These are phyloP conservation scores for Chionis minor DNA, from an alignment of 2,113 vertebrate species.

Conservation along the genomic window DNA sequence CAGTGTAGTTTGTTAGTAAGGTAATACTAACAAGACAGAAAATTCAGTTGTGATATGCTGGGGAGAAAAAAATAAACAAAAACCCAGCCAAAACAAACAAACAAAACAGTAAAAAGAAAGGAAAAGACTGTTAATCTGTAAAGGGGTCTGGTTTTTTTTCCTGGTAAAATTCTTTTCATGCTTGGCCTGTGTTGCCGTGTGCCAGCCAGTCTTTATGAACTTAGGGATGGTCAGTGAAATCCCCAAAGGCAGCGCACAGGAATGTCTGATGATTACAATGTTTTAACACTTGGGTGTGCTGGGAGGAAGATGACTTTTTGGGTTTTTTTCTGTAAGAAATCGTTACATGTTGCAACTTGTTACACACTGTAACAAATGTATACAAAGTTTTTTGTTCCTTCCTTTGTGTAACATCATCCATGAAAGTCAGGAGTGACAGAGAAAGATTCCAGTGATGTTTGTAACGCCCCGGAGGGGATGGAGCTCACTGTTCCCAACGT, in stretches of 20 bases:
- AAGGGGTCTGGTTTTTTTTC: not conserved
- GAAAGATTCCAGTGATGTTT: not conserved
- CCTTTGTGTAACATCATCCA: not conserved
- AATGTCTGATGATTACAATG: not conserved
- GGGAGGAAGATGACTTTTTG: accelerated
- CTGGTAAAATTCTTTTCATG: not conserved
- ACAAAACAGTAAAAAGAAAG: too few relatives aligned
- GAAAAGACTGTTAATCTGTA: not conserved
- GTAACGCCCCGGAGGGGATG: accelerated
- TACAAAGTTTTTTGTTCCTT: not conserved
- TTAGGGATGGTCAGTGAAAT: not conserved
- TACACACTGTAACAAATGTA: not conserved
- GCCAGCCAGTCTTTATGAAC: not conserved
- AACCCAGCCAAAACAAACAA: too few relatives aligned
- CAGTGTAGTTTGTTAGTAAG: not conserved
- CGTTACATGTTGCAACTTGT: not conserved
- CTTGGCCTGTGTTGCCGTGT: not conserved
- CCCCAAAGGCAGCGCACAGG: accelerated
- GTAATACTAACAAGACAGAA: not conserved
- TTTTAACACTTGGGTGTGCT: not conserved
- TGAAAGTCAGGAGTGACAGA: not conserved
- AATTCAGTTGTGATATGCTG: not conserved
- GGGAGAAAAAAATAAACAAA: too few relatives aligned
- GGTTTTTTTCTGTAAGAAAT: not conserved
- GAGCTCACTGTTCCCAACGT: accelerated